Conservation (phyloP, 2,797 vertebrate genomes). For the Rhinogobio ventralis region DNA sequence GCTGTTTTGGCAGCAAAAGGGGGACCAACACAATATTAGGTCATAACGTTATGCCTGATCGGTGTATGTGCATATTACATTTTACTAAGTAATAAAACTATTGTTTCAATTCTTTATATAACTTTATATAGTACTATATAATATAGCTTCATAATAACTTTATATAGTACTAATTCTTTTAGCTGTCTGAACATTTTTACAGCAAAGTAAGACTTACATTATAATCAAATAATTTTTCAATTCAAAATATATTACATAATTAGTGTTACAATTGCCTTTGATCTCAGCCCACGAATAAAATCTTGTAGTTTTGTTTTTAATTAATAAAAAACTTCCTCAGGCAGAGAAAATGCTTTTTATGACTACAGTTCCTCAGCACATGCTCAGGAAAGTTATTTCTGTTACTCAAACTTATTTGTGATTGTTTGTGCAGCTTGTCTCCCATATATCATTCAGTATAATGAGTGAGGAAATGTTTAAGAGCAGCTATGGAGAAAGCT, state of each 20-base stretch:
- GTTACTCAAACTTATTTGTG: conserved; percentile 7
- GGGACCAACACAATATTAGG: too few relatives aligned
- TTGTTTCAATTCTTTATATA: neutral
- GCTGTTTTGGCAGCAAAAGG: too few relatives aligned
- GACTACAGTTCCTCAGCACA: neutral
- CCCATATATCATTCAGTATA: neutral
- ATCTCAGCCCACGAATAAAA: neutral
- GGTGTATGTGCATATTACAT: neutral
- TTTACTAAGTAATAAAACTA: neutral
- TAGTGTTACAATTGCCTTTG: neutral
- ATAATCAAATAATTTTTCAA: neutral
- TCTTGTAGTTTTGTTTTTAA: neutral
- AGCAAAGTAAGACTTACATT: neutral
- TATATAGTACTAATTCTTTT: neutral
- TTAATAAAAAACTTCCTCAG: neutral
- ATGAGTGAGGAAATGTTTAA: neutral
- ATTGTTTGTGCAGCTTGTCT: neutral
- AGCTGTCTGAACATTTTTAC: neutral
- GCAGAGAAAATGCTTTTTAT: neutral
- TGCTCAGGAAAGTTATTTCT: neutral
- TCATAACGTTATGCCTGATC: too few relatives aligned
- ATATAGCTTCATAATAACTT: neutral
- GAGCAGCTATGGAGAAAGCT: conserved; percentile 9
- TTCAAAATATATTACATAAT: neutral
- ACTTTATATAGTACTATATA: neutral